Base-by-base conservation (phyloP, 2,797 vertebrate species). In the Thalassophryne amazonica region DNA sequence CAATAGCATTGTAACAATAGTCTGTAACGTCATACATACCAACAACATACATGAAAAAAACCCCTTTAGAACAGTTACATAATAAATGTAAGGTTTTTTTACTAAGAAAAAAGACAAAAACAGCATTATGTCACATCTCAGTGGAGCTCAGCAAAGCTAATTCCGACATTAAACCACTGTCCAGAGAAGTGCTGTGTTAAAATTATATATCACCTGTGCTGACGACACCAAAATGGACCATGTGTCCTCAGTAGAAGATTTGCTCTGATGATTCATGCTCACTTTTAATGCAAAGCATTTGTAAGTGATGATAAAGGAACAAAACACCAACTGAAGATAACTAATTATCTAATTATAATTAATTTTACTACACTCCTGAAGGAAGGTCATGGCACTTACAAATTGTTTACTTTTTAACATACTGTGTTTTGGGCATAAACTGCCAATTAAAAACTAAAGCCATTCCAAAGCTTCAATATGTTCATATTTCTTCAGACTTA, bases 31-130 rank as follows among this genome's bases (percentile, higher is more conserved):
- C n/a, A n/a, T n/a, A n/a, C n/a, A n/a, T n/a, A n/a, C n/a, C n/a
- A n/a, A n/a, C n/a, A n/a, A n/a, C n/a, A n/a, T n/a, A n/a, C 2
- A 49, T 7, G 28, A 34, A 39, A 42, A 62, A 53, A 59, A 60
- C 72, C 41, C 66, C 32, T 24, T 45, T 49, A 51, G 24, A 64
- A 35, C 23, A 46, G 35, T 53, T 54, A 72, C 29, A 68, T 62
- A n/a, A n/a, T n/a, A 57, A 4, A 19, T 21, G 38, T 50, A 32
- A 34, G n/a, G n/a, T n/a, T n/a, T n/a, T n/a, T n/a, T n/a, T n/a
- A n/a, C n/a, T n/a, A n/a, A n/a, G 16, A 34, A 57, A 28, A 32
- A 61, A 51, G 22, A 66, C 25, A 32, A 36, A 55, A 19, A 64
- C 37, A 60, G 20, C 38, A 60, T 77, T 58, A 58, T 54, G 47